Percentiles rank a stretch among this genome's conserved stretches.
These are phyloP conservation scores for Brachypalpus laphriformis DNA, from an alignment of 2,888 invertebrate genomes.

Conservation along the genomic window DNA sequence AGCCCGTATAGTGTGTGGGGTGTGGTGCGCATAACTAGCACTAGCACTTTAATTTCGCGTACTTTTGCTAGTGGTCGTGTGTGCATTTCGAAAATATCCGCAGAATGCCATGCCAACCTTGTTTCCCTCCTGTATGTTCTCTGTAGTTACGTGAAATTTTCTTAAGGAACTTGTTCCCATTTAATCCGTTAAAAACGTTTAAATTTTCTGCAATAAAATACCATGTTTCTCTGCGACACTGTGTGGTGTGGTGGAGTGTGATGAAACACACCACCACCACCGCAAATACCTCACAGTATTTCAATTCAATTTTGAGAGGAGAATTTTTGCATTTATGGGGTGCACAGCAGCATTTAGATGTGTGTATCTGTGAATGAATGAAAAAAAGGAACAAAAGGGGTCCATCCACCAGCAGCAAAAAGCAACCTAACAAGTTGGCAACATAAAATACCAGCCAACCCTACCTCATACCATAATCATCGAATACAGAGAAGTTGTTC, in stretches of 20 bases:
- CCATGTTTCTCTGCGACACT: constrained; percentile 20
- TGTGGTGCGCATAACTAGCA: not conserved
- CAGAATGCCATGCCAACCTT: not conserved
- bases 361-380: constrained; percentile 58
- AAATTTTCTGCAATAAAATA: constrained; percentile 63
- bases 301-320: constrained; percentile 8
- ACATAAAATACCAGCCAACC: constrained; percentile 62
- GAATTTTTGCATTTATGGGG: constrained; percentile 50
- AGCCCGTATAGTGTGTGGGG: constrained; percentile 10
- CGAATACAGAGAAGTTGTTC: not conserved
- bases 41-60: not conserved
- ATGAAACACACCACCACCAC: not conserved
- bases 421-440: constrained; percentile 72
- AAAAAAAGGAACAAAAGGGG: constrained; percentile 71
- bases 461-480: constrained; percentile 24
- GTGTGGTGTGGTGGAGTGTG: too few species aligned
- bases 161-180: constrained; percentile 65
- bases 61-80: constrained; percentile 8
- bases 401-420: constrained; percentile 66
- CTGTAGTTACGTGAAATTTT: constrained; percentile 19
- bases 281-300: not conserved
- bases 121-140: not conserved
- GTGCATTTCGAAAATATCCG: constrained; percentile 26
- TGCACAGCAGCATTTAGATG: constrained; percentile 17
- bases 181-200: constrained; percentile 62